Evolutionary conservation across 1,140 invertebrate species (phyloP).

Genomic region (Pseudoatta argentina): DNA sequence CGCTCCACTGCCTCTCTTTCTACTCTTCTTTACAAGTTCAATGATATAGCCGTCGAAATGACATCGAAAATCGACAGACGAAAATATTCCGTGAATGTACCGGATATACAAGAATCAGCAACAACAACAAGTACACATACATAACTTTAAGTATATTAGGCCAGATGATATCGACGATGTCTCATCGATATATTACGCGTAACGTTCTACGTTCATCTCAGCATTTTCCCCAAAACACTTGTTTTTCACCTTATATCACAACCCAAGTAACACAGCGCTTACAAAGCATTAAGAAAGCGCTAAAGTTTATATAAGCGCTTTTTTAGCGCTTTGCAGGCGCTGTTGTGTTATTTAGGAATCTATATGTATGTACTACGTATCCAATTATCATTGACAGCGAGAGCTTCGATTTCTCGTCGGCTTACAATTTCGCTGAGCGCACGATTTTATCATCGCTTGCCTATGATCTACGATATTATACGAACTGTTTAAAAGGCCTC

Average conservation of each 20-base stretch:
- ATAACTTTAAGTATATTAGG: slow-evolving; percentile 86
- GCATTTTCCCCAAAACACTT: slow-evolving; percentile 28
- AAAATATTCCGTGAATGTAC: slow-evolving; percentile 79
- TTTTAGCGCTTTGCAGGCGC: too few species aligned
- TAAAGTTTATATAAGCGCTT: too few species aligned
- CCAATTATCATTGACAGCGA: slow-evolving; percentile 21
- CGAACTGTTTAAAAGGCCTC: slow-evolving; percentile 20
- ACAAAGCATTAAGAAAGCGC: too few species aligned
- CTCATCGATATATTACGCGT: slow-evolving; percentile 61
- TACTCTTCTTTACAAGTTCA: background rate
- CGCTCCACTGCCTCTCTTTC: slow-evolving; percentile 9
- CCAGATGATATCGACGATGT: slow-evolving; percentile 83
- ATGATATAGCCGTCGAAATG: slow-evolving; percentile 73
- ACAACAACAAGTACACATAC: slow-evolving; percentile 85
- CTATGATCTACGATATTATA: background rate
- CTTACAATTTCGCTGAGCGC: slow-evolving; percentile 43
- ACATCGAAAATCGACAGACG: slow-evolving; percentile 83
- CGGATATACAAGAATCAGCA: slow-evolving; percentile 82
- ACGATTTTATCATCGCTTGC: slow-evolving; percentile 16
- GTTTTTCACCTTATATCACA: slow-evolving; percentile 20
- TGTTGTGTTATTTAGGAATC: too few species aligned
- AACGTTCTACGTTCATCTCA: slow-evolving; percentile 60
- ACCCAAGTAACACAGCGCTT: background rate
- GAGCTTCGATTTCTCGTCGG: slow-evolving; percentile 42
- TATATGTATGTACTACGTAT: background rate